Conservation (phyloP, 2,797 vertebrate species). For the Enteromius thamalakanensis region DNA sequence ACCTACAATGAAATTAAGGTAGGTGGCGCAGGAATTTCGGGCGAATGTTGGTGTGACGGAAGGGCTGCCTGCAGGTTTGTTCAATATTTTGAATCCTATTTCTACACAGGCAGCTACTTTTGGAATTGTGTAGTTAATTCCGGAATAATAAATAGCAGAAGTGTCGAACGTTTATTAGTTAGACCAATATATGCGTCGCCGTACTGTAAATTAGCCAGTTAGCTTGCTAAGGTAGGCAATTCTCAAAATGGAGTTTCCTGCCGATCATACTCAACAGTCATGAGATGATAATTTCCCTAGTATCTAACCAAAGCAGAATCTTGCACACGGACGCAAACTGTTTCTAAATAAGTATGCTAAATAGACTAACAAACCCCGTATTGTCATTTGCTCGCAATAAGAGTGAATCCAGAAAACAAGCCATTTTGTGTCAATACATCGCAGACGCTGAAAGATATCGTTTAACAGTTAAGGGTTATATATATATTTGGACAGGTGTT, state of each 20-base stretch:
- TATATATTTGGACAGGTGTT: not conserved
- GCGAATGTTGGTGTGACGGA: constrained; percentile 50
- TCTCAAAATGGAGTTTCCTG: constrained; percentile 40
- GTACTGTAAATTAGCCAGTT: constrained; percentile 34
- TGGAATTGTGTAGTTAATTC: not conserved
- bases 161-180: constrained; percentile 29
- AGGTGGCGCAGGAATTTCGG: constrained; percentile 51
- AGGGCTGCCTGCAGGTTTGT: constrained; percentile 62
- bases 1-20: constrained; percentile 47
- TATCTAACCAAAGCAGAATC: not conserved
- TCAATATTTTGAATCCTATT: not conserved
- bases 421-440: constrained; percentile 38
- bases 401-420: constrained; percentile 21
- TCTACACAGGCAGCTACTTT: not conserved
- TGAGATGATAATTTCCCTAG: not conserved
- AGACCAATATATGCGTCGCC: not conserved
- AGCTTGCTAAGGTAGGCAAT: constrained; percentile 10
- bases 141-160: not conserved
- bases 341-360: not conserved
- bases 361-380: not conserved
- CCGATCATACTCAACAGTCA: constrained; percentile 6
- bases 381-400: not conserved
- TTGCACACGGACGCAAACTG: not conserved
- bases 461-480: too few species aligned
- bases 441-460: not conserved